Evolutionary conservation across 2,797 vertebrate species (phyloP).

Genomic region (Poecilia picta): DNA sequence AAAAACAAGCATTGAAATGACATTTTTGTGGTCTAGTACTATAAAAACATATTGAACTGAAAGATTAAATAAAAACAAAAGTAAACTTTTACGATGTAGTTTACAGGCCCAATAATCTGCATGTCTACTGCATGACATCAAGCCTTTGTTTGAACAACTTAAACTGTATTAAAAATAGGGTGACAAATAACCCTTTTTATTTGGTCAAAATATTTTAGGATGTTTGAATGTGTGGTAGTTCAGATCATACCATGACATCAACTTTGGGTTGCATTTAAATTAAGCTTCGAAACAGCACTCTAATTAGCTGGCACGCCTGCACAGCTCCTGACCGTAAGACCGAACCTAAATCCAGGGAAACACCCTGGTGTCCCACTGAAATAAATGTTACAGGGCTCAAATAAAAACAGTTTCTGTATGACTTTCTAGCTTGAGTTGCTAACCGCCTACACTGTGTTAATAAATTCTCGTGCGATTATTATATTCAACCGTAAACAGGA

Average conservation of each 20-base stretch:
- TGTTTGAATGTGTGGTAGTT: conserved; percentile 15
- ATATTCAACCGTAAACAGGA: conserved; percentile 66
- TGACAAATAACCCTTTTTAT: background rate
- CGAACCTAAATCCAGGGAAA: conserved; percentile 13
- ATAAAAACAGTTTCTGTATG: conserved; percentile 7
- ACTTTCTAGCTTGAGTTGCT: conserved; percentile 26
- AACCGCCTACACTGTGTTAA: conserved; percentile 44
- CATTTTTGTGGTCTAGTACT: background rate
- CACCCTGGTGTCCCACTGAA: conserved; percentile 14
- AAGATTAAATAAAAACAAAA: background rate
- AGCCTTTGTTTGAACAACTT: background rate
- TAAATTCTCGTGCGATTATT: conserved; percentile 46
- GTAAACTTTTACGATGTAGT: background rate
- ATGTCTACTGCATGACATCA: conserved; percentile 8
- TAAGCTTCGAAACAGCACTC: conserved; percentile 11
- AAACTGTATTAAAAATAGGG: background rate
- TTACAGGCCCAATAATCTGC: conserved; percentile 21
- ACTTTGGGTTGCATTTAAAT: conserved; percentile 20
- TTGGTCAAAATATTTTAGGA: background rate
- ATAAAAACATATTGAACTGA: background rate
- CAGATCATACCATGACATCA: conserved; percentile 44
- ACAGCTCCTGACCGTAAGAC: conserved; percentile 14
- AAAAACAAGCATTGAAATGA: background rate
- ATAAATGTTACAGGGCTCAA: conserved; percentile 16
- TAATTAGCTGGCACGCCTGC: conserved; percentile 13